A percentile compares a stretch with the other conserved stretches of the same genome.
Evolutionary conservation across 2,888 invertebrate species (phyloP).

Genomic region (Ennomos quercinarius): DNA sequence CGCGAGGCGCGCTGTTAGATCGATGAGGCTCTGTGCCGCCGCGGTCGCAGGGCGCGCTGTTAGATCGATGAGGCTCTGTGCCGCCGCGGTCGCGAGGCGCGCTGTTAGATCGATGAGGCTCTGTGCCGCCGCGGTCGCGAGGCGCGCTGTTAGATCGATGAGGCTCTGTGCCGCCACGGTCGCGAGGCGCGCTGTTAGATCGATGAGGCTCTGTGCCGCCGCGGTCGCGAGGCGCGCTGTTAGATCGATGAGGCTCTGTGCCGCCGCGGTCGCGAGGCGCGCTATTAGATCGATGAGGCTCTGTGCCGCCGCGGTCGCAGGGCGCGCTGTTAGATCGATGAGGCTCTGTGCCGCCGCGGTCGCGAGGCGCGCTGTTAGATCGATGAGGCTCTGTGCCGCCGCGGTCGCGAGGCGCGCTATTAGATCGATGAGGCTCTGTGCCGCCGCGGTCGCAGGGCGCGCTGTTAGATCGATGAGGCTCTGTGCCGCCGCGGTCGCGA

Average conservation of each 20-base stretch:
- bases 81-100: slow-evolving; percentile 10
- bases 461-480: slow-evolving; percentile 51
- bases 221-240: no score
- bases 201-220: slow-evolving; percentile 33
- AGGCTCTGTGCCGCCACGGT: no score
- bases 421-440: slow-evolving; percentile 52
- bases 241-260: no score
- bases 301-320: background rate
- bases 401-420: slow-evolving; percentile 30
- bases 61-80: slow-evolving; percentile 52
- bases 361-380: slow-evolving; percentile 46
- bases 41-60: slow-evolving; percentile 29
- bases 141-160: slow-evolving; percentile 50
- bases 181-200: slow-evolving; percentile 44
- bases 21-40: slow-evolving; percentile 33
- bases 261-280: slow-evolving; percentile 21
- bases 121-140: background rate
- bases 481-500: background rate
- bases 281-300: slow-evolving; percentile 51
- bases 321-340: slow-evolving; percentile 50
- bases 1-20: slow-evolving; percentile 47
- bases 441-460: slow-evolving; percentile 8
- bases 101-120: slow-evolving; percentile 51
- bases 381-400: slow-evolving; percentile 33
- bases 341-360: no score